A percentile compares a stretch with the other conserved stretches of the same genome.
phyloP scores from a whole-genome alignment of 2,888 invertebrate genomes.

The Lamellibrachia columna region DNA sequence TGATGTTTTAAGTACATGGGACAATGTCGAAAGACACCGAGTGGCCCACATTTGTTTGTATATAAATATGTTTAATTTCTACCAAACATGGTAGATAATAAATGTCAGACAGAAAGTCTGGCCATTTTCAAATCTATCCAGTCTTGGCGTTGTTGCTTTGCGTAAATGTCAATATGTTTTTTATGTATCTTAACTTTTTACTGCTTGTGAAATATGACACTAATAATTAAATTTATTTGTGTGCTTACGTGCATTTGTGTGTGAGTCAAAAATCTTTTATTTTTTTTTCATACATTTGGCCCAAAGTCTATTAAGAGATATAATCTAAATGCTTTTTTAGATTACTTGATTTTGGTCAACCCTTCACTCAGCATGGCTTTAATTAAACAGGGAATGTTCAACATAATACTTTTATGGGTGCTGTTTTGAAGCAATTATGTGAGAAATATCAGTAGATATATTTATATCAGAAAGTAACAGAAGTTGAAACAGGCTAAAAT shows the following conservation, averaged over 20 bases:
- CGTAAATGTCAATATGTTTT: not conserved
- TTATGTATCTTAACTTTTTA: not conserved
- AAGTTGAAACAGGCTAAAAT: not conserved
- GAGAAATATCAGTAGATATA: not conserved
- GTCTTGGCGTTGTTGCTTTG: too few species aligned
- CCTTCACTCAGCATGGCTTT: not conserved
- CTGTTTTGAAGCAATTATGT: not conserved
- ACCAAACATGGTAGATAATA: too few species aligned
- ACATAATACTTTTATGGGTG: not conserved
- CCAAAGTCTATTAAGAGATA: not conserved
- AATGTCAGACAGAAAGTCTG: too few species aligned
- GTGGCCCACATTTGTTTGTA: too few species aligned
- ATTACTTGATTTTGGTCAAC: not conserved
- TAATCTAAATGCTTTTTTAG: not conserved
- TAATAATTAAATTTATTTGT: not conserved
- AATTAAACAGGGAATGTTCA: not conserved
- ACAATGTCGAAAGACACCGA: too few species aligned
- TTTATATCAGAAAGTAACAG: not conserved
- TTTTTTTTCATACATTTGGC: not conserved
- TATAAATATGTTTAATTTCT: too few species aligned
- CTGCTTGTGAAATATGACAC: not conserved
- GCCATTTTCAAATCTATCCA: too few species aligned
- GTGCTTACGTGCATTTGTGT: too few species aligned
- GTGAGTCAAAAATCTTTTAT: too few species aligned
- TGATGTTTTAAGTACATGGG: too few species aligned